Evolutionary conservation across 2,888 invertebrate genomes (phyloP), one percentile per base, ranked within the genome.

Genomic region (Euplexia lucipara): DNA sequence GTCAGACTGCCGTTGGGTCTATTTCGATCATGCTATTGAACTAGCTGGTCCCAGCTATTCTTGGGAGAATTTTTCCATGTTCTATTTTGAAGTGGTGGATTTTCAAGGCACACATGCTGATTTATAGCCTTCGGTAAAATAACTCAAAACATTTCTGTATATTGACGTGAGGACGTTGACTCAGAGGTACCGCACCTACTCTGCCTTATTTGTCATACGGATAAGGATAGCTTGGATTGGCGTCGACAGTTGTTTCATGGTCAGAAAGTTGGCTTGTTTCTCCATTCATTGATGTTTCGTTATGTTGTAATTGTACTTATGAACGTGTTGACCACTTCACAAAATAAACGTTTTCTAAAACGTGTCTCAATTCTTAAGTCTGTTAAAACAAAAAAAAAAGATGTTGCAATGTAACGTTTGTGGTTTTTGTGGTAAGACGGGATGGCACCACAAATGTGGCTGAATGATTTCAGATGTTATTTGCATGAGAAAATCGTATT

Each of bases 21-120:
- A 91, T 91, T 90, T 90, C 78, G 75, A 82, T 85, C 84, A 78
- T 83, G 83, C 79, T 85, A 82, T 80, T 82, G 76, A 80, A 83
- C 77, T 79, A 82, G 70, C 80, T 61, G 54, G 34, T 51, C 42
- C 32, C 34, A 51, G 66, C 57, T 79, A 79, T 77, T 79, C 73
- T 68, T 66, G 53, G 73, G 59, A 35, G 48, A 62, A 62, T 58
- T 81, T 73, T 69, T 73, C 69, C 69, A 70, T 48, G 74, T 72
- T 77, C 74, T 82, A 72, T 71, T 79, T 76, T 58, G 57, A 42
- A 68, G 56, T 64, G 37, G 58, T 30, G 47, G 51, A 53, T 71
- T 69, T 73, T 64, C 62, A 70, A 70, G 73, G 59, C 52, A 61
- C 56, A 57, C 56, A 16, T 56, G 45, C 48, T 63, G 64, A 63